These are phyloP conservation scores for Cinara cedri DNA, from an alignment of 2,888 invertebrate species.

Conservation along the genomic window DNA sequence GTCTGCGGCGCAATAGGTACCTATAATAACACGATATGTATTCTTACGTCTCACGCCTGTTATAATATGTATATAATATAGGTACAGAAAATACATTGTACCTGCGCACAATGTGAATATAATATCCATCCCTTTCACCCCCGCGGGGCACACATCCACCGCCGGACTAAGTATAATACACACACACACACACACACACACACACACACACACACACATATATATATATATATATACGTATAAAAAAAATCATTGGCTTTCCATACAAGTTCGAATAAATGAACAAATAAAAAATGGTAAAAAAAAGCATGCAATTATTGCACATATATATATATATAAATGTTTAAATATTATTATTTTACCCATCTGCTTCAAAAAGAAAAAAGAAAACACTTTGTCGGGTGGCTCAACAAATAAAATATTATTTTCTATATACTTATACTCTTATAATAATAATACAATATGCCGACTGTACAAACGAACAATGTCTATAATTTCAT, in stretches of 20 bases:
- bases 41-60: slow-evolving; percentile 22
- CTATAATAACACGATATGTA: slow-evolving; percentile 34
- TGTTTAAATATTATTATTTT: background rate
- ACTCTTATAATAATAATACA: background rate
- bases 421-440: slow-evolving; percentile 10
- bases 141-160: slow-evolving; percentile 1
- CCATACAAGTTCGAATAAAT: slow-evolving; percentile 2
- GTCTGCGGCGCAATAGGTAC: background rate
- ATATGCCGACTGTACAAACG: slow-evolving; percentile 7
- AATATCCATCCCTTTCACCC: slow-evolving; percentile 6
- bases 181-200: too few relatives aligned
- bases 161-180: slow-evolving; percentile 6
- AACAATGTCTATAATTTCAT: slow-evolving; percentile 29
- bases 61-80: background rate
- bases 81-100: background rate
- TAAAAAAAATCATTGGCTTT: slow-evolving; percentile 33
- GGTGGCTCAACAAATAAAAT: slow-evolving; percentile 33
- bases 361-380: slow-evolving; percentile 10
- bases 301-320: background rate
- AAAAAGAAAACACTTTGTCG: slow-evolving; percentile 26
- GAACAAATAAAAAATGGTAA: background rate
- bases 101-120: background rate
- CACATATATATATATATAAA: background rate
- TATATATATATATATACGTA: too few relatives aligned
- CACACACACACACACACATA: too few relatives aligned